Percentiles rank a stretch among this genome's conserved stretches.
These are phyloP conservation scores for Zosterops borbonicus DNA, from an alignment of 2,113 vertebrate species.

Conservation along the genomic window DNA sequence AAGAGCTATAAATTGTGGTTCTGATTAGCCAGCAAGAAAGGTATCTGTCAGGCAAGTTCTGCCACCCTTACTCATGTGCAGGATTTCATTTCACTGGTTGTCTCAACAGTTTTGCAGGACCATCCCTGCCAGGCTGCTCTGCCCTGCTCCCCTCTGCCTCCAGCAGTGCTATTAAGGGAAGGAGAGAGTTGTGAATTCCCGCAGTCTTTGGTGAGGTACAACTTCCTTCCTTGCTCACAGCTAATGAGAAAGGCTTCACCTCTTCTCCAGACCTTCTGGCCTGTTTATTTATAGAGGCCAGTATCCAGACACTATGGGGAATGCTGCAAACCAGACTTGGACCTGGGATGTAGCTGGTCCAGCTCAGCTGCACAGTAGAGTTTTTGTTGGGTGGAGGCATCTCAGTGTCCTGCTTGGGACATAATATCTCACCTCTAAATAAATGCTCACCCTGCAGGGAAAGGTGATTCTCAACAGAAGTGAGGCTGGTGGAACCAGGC, in stretches of 20 bases:
- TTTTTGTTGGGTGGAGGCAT: constrained; percentile 55
- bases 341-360: constrained; percentile 6
- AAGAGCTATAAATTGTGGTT: constrained; percentile 13
- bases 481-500: constrained; percentile 48
- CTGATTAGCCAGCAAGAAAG: constrained; percentile 30
- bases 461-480: constrained; percentile 52
- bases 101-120: not conserved
- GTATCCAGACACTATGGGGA: constrained; percentile 38
- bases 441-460: constrained; percentile 41
- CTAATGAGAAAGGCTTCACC: constrained; percentile 47
- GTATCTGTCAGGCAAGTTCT: constrained; percentile 57
- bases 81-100: not conserved
- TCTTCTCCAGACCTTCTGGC: constrained; percentile 36
- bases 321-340: constrained; percentile 50
- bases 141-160: constrained; percentile 12
- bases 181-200: constrained; percentile 13
- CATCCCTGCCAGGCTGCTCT: not conserved
- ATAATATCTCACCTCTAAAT: constrained; percentile 61
- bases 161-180: constrained; percentile 39
- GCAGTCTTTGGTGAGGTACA: constrained; percentile 1
- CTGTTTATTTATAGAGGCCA: constrained; percentile 57
- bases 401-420: constrained; percentile 44
- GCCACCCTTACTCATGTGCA: constrained; percentile 8
- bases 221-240: constrained; percentile 49
- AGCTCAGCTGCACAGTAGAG: constrained; percentile 38